Base-by-base conservation (phyloP, 2,113 vertebrate species). In the human region DNA sequence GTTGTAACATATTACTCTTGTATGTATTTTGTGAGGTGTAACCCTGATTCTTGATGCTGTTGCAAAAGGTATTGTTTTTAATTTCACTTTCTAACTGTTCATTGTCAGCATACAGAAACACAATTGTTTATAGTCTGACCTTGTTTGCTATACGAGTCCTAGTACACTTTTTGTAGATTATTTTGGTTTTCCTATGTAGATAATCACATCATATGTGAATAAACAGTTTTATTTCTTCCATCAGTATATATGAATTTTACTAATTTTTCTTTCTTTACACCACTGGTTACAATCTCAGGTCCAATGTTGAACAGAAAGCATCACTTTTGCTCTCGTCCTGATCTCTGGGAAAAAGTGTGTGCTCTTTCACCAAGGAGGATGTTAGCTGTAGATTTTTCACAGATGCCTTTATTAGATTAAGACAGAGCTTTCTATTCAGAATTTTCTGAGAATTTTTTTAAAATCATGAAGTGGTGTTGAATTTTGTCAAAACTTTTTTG, bases 11-110 rank as follows among this genome's bases (percentile, higher is more conserved):
- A 1, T 13, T 45, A 75, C 6, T 40, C 20, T 12, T 5, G 22
- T 0, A 16, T 6, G 1, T 18, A 55, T 23, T 40, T 27, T 30
- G 8, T 78, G 6, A 61, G 17, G 4, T 7, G 1, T 59, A 30
- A 22, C 16, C 1, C 25, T 70, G n/a, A 88, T 59, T 43, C 75
- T 70, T 27, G 38, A 64, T 48, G 30, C 38, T 17, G 0, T 18
- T 82, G 8, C 43, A 82, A 70, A 45, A 22, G 35, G 18, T 25
- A 22, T 14, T 48, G 7, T 61, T 75, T 82, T 64, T 20, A 9
- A 40, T 40, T 38, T 40, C n/a, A 52, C 4, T 14, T 27, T n/a
- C 59, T 35, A n/a, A 25, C 16, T n/a, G 59, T 8, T 43, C 10
- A 4, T 8, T 23, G 3, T 1, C 25, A 10, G 16, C 50, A 17